phyloP scores from a whole-genome alignment of 2,888 invertebrate genomes.

The Odontomyia ornata region DNA sequence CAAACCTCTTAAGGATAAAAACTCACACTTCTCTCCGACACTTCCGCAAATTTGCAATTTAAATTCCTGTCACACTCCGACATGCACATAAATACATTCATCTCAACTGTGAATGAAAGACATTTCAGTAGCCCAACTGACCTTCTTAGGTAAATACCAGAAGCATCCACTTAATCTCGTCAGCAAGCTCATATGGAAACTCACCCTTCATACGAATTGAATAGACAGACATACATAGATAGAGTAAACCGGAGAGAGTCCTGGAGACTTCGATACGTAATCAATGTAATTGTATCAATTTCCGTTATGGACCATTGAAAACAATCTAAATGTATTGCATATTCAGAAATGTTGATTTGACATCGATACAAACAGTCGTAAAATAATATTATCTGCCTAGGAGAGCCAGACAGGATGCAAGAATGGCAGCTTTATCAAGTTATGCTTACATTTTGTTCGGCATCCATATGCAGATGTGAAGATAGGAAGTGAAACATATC shows the following conservation, averaged over 20 bases:
- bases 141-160: slow-evolving; percentile 1
- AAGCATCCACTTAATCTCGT: background rate
- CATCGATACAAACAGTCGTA: slow-evolving; percentile 4
- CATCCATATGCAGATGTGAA: too few species aligned
- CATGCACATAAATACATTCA: background rate
- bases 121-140: background rate
- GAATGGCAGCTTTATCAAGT: background rate
- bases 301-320: slow-evolving; percentile 10
- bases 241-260: background rate
- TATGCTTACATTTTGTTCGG: too few species aligned
- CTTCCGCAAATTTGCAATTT: background rate
- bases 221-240: too few species aligned
- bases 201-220: background rate
- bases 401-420: background rate
- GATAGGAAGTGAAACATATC: too few species aligned
- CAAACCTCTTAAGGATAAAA: too few species aligned
- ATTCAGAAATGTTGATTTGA: background rate
- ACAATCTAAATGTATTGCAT: slow-evolving; percentile 5
- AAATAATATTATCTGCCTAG: background rate
- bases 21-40: too few species aligned
- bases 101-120: background rate
- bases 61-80: background rate
- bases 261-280: background rate
- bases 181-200: background rate
- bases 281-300: slow-evolving; percentile 18